These are phyloP conservation scores for Tetrax tetrax DNA, from an alignment of 2,113 vertebrate genomes.

Conservation along the genomic window DNA sequence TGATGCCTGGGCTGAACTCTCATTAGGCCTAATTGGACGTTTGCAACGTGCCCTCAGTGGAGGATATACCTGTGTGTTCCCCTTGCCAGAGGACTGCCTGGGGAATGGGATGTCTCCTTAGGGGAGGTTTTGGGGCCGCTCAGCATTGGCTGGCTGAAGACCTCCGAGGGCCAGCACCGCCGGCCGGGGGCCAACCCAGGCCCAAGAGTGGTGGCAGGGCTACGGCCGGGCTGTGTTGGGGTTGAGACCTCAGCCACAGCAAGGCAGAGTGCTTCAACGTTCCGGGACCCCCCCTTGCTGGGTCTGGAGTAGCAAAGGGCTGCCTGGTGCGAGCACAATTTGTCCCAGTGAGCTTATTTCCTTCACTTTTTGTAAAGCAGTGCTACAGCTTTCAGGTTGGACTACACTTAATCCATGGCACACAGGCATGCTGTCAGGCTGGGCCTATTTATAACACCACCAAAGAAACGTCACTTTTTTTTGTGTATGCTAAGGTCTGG, in stretches of 20 bases:
- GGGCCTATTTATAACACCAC: not conserved
- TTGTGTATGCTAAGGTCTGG: not conserved
- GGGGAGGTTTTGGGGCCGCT: not conserved
- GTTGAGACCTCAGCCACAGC: not conserved
- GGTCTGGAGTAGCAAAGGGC: not conserved
- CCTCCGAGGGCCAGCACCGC: not conserved
- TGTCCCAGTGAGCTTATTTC: not conserved
- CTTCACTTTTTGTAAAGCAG: not conserved
- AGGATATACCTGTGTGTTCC: constrained; percentile 15
- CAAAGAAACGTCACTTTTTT: not conserved
- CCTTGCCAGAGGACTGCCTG: not conserved
- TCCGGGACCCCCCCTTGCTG: rapidly evolving
- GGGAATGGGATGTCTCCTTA: not conserved
- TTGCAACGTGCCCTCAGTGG: not conserved
- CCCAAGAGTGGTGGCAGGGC: not conserved
- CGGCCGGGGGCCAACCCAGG: rapidly evolving
- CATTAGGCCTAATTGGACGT: constrained; percentile 21
- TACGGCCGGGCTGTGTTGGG: rapidly evolving
- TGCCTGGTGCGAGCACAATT: not conserved
- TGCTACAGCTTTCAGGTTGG: not conserved
- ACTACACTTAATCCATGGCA: not conserved
- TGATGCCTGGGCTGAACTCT: constrained; percentile 29
- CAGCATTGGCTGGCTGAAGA: not conserved
- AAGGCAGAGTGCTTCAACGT: not conserved
- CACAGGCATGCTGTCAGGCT: not conserved